Base-by-base conservation (phyloP, 1,140 invertebrate genomes). In the Bombus turneri region DNA sequence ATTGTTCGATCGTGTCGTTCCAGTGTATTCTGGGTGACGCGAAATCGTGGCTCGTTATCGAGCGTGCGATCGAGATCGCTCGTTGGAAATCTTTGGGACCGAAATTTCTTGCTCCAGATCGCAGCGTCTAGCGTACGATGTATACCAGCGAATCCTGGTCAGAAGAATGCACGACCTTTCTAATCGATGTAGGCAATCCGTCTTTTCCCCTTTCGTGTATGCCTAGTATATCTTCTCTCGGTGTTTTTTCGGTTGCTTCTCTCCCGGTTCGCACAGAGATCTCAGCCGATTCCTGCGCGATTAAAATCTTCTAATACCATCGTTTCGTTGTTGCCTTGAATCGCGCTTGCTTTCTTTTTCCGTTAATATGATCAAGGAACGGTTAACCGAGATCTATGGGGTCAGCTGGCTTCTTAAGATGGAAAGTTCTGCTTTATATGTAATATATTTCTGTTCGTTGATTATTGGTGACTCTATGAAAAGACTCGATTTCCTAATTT, bases 161-260 rank as follows among this genome's bases (percentile, higher is more conserved):
- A 85, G 84, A 85, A 81, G 84, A 81, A 85, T 85, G 72, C 79
- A 81, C 84, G 78, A 81, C 78, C 84, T 85, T 81, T 85, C 84
- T 81, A 85, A 85, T 85, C 84, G 79, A 85, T 85, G 59, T 85
- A 85, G 79, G 84, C 83, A 87, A 91, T 91, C 88, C 89, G 86
- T 86, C 78, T 85, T 85, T 85, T 81, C 79, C 53, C 79, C 79
- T 81, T 73, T 81, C 84, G 71, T 69, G 57, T 81, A 43, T 81
- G 84, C 78, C 78, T 71, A 68, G 31, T 75, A 81, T 85, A 85
- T 85, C 83, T 74, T 85, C 69, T 34, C 41, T 37, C 34, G 6
- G 6, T 34, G 28, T 43, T 81, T 81, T 75, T 85, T 85, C 78
- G 41, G 34, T 37, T 57, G 53, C 15, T n/a, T 57, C 71, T 57